Base-by-base conservation (phyloP, 30 jellyfish, hydroid and myxozoan genomes). In the Turritopsis dohrnii region DNA sequence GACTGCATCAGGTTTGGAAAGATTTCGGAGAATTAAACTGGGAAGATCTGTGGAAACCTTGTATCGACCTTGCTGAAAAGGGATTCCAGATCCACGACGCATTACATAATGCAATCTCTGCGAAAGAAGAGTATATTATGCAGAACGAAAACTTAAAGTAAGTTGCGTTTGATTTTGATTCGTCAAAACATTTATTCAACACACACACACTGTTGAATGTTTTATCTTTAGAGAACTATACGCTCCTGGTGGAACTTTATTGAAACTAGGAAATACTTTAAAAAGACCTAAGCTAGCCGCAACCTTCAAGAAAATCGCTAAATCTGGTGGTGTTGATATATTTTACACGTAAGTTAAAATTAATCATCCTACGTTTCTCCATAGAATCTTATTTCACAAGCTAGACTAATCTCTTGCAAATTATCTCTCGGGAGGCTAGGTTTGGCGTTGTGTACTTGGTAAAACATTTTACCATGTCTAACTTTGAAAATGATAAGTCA, bases 41-140 rank as follows among this genome's bases (percentile, higher is more conserved):
- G 99, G 85, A 86, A 21, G 94, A 86, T 21, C 88, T 95, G 66
- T 95, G 96, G 79, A 84, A 84, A 71, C 97, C 97, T 8, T 96
- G 98, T 22, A 90, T 95, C 53, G 86, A 90, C 28, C 82, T 95
- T 31, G 96, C 97, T 65, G 71, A 76, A 52, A 72, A 85, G 25
- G 99, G 99, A 25, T 95, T 95, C 54, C 71, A 79, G 54, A 90
- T 90, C 26, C 99, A 95, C 66, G 89, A 86, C 27, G 96, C 97
- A 16, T 94, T 95, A 24, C 95, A 89, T 16, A 89, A 84, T 23
- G 99, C 99, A 1, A 79, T 95, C 41, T 90, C 86, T 71, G 96
- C 96, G 85, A 95, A 95, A 80, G 79, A 87, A 53, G 95, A 86
- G 29, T 95, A 86, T 71, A 95, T 95, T 66, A 79, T 86, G 96